Evolutionary conservation across 92 coral and sea anemone genomes (phyloP).

Genomic region (Phenganax stokvisi): DNA sequence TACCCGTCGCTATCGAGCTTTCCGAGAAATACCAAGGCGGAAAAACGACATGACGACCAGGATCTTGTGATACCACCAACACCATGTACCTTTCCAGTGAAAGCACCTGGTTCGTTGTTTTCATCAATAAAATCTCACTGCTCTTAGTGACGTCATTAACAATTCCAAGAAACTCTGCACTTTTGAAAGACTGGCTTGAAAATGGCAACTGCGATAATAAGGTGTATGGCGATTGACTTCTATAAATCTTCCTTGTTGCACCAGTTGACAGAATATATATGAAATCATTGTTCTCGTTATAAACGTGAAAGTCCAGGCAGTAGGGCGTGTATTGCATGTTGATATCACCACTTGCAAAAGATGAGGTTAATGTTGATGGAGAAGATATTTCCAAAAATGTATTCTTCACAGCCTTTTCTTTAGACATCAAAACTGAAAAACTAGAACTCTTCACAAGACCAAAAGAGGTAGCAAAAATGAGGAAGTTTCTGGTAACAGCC

Average conservation of each 20-base stretch:
- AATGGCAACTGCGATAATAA: constrained; percentile 48
- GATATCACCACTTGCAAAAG: constrained; percentile 41
- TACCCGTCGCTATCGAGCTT: constrained; percentile 36
- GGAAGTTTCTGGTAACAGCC: constrained; percentile 51
- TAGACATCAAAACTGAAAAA: constrained; percentile 11
- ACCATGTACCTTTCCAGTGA: constrained; percentile 21
- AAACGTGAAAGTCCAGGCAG: constrained; percentile 54
- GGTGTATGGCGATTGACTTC: constrained; percentile 63
- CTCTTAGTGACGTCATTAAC: constrained; percentile 31
- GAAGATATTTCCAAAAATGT: constrained; percentile 31
- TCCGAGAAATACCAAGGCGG: constrained; percentile 59
- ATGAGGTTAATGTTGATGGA: constrained; percentile 36
- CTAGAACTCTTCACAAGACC: constrained; percentile 56
- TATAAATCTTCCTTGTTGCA: constrained; percentile 51
- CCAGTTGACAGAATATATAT: constrained; percentile 48
- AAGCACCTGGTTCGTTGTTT: constrained; percentile 12
- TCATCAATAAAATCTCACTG: constrained; percentile 4
- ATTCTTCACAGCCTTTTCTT: constrained; percentile 31
- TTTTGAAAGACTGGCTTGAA: neutral
- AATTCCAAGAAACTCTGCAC: constrained; percentile 25
- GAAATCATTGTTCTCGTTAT: constrained; percentile 40
- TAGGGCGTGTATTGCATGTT: constrained; percentile 59
- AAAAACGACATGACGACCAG: constrained; percentile 15
- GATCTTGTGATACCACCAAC: constrained; percentile 19
- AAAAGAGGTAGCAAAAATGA: constrained; percentile 68